Percentiles rank a stretch among this genome's conserved stretches.
Conservation (phyloP, 2,888 invertebrate species). For the Malachius bipustulatus region DNA sequence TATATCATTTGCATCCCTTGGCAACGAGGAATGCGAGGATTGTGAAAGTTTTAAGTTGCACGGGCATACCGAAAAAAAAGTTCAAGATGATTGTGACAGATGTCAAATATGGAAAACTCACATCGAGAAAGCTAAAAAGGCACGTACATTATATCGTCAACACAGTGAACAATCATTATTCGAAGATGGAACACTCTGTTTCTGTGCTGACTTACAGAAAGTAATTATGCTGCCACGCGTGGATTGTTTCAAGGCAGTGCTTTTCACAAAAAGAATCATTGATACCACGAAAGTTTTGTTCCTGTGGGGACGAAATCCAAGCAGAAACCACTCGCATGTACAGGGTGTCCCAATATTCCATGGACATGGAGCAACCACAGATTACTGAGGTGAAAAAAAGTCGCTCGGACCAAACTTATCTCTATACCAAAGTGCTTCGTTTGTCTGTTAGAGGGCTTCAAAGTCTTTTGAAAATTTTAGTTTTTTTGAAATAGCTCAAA, state of each 20-base stretch:
- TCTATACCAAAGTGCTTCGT: too few species aligned
- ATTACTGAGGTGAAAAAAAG: too few species aligned
- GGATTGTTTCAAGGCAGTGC: constrained; percentile 9
- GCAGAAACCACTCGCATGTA: not conserved
- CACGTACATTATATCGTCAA: constrained; percentile 7
- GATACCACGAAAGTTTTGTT: constrained; percentile 11
- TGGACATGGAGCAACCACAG: too few species aligned
- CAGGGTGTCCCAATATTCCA: too few species aligned
- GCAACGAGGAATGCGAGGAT: constrained; percentile 12
- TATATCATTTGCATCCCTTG: constrained; percentile 10
- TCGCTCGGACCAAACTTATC: too few species aligned
- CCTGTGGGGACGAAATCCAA: constrained; percentile 2
- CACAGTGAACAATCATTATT: constrained; percentile 6
- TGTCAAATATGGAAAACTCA: constrained; percentile 9
- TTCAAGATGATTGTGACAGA: constrained; percentile 8
- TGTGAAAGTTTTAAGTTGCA: constrained; percentile 11
- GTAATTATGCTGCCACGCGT: constrained; percentile 9
- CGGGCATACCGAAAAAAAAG: constrained; percentile 9
- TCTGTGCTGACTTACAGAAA: constrained; percentile 13
- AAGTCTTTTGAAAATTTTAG: too few species aligned
- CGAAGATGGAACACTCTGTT: constrained; percentile 8
- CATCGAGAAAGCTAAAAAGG: constrained; percentile 9
- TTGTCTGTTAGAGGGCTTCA: too few species aligned
- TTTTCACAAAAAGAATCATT: constrained; percentile 8
- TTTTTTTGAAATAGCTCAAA: too few species aligned